Percentiles rank a stretch among this genome's conserved stretches.
Conservation (phyloP, 2,113 vertebrate genomes). For the Albula goreensis region DNA sequence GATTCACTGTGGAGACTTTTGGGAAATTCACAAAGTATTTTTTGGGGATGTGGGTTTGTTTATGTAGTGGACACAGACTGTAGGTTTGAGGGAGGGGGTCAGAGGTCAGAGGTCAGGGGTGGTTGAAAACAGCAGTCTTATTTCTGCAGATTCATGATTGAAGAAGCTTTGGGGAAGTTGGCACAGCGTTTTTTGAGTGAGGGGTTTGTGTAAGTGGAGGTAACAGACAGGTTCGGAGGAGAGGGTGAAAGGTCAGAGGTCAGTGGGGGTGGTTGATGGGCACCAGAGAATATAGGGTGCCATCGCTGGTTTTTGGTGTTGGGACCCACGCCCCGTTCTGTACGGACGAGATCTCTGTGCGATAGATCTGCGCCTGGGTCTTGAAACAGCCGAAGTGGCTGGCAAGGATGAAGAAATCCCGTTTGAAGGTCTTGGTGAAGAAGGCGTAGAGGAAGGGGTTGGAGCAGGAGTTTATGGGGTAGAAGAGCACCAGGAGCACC, state of each 20-base stretch:
- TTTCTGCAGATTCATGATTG: not conserved
- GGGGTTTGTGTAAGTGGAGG: not conserved
- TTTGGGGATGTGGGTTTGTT: not conserved
- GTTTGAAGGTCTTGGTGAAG: conserved; percentile 91
- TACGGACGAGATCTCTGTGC: conserved; percentile 82
- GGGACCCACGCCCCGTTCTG: conserved; percentile 76
- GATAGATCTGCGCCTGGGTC: conserved; percentile 85
- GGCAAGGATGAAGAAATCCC: conserved; percentile 88
- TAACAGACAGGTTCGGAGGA: not conserved
- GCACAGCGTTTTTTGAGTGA: not conserved
- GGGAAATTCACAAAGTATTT: not conserved
- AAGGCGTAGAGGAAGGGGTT: conserved; percentile 97
- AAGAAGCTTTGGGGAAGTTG: not conserved
- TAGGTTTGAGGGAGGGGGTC: not conserved
- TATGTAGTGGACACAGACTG: not conserved
- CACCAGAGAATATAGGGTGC: conserved; percentile 71
- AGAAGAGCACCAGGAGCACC: conserved; percentile 91
- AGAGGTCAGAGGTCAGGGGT: not conserved
- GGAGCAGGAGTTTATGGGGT: conserved; percentile 94
- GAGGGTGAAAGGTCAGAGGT: conserved; percentile 22
- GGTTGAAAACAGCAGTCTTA: not conserved
- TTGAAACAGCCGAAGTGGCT: conserved; percentile 89
- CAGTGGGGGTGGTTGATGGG: conserved; percentile 68
- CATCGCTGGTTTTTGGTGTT: conserved; percentile 68
- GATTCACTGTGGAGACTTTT: not conserved